Conservation (phyloP, 1,140 invertebrate genomes). For the Condylostylus longicornis region DNA sequence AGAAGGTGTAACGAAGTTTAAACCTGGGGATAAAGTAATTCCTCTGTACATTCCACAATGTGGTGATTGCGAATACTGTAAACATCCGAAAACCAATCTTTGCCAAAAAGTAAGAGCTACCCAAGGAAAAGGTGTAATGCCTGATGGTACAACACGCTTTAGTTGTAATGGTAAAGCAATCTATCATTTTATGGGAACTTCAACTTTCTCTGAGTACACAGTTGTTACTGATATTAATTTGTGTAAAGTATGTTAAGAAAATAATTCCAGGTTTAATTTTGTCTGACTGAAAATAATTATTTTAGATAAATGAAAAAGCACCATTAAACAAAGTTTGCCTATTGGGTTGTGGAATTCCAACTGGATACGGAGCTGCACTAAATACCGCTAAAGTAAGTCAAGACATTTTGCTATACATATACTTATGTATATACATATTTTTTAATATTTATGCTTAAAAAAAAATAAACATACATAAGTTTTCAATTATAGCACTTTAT, state of each 20-base stretch:
- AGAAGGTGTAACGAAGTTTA: constrained; percentile 75
- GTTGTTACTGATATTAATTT: constrained; percentile 93
- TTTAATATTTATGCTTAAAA: no score
- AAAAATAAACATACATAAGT: no score
- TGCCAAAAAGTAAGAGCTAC: constrained; percentile 85
- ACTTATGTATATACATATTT: no score
- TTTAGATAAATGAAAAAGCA: constrained; percentile 48
- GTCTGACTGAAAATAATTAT: constrained; percentile 5
- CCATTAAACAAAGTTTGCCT: constrained; percentile 85
- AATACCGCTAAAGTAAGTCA: constrained; percentile 76
- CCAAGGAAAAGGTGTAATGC: constrained; percentile 85
- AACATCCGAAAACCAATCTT: constrained; percentile 88
- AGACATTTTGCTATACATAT: not conserved
- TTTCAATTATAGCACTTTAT: no score
- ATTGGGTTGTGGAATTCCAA: constrained; percentile 90
- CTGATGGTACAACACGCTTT: constrained; percentile 86
- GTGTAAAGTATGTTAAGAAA: constrained; percentile 56
- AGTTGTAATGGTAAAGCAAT: constrained; percentile 74
- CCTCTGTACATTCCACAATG: constrained; percentile 96
- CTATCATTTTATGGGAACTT: constrained; percentile 97
- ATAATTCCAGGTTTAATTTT: not conserved
- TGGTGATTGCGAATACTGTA: constrained; percentile 91
- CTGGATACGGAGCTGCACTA: constrained; percentile 83
- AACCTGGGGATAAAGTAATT: constrained; percentile 88
- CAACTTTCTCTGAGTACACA: constrained; percentile 94